Evolutionary conservation across 1,140 invertebrate species (phyloP).

Genomic region (Diabrotica virgifera): DNA sequence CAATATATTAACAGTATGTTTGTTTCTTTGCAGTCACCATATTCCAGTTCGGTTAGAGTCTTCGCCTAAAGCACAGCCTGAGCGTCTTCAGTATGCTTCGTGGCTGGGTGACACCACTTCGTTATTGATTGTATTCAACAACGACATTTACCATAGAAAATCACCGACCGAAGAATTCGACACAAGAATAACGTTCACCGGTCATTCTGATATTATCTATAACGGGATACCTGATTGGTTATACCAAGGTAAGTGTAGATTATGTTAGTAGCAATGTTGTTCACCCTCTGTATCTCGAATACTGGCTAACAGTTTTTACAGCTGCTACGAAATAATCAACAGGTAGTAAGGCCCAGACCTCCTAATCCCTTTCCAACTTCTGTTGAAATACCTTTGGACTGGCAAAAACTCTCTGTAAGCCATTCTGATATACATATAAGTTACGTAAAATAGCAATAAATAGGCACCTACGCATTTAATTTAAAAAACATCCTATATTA

Average conservation of each 20-base stretch:
- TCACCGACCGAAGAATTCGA: constrained; percentile 63
- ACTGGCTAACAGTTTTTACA: too few species aligned
- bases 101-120: constrained; percentile 73
- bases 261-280: too few species aligned
- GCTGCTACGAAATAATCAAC: too few species aligned
- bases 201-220: constrained; percentile 71
- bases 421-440: too few species aligned
- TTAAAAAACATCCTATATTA: too few species aligned
- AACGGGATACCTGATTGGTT: constrained; percentile 93
- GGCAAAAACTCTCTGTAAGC: too few species aligned
- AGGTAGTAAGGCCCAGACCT: too few species aligned
- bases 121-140: constrained; percentile 72
- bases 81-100: constrained; percentile 70
- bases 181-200: constrained; percentile 70
- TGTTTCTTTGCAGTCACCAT: constrained; percentile 61
- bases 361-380: too few species aligned
- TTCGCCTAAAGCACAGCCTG: constrained; percentile 61
- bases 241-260: constrained; percentile 71
- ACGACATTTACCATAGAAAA: constrained; percentile 81
- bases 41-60: constrained; percentile 71
- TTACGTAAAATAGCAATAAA: too few species aligned
- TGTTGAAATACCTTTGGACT: too few species aligned
- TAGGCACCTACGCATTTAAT: too few species aligned
- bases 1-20: background rate
- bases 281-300: too few species aligned